phyloP scores from a whole-genome alignment of 2,888 invertebrate genomes.

The Heliothis peltigera region DNA sequence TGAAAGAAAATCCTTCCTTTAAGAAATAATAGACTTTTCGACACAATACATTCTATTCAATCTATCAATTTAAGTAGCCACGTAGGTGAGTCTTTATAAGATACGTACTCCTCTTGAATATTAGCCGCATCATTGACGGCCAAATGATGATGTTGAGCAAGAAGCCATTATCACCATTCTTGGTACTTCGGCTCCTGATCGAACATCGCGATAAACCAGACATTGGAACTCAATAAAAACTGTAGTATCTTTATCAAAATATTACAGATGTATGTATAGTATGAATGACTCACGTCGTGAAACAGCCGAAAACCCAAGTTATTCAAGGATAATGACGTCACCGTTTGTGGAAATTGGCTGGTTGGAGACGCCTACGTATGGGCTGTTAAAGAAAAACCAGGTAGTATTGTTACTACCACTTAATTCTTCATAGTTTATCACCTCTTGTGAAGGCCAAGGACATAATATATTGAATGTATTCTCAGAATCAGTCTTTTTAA shows the following conservation, averaged over 20 bases:
- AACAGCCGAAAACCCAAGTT: slow-evolving; percentile 45
- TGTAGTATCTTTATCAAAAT: slow-evolving; percentile 29
- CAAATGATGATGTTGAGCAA: slow-evolving; percentile 19
- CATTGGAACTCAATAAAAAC: slow-evolving; percentile 40
- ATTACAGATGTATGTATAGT: slow-evolving; percentile 13
- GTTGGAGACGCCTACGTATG: slow-evolving; percentile 19
- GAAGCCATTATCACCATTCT: slow-evolving; percentile 15
- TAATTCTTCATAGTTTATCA: neutral
- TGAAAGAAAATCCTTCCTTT: too few species aligned
- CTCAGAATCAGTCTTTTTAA: neutral
- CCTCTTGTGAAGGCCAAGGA: neutral
- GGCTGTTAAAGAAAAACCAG: slow-evolving; percentile 17
- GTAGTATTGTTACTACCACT: neutral
- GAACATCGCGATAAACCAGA: slow-evolving; percentile 25
- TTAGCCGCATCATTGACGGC: neutral
- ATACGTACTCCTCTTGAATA: too few species aligned
- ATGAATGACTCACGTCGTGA: slow-evolving; percentile 39
- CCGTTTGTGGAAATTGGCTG: slow-evolving; percentile 40
- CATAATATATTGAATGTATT: neutral
- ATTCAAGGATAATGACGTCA: slow-evolving; percentile 40
- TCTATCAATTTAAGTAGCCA: neutral
- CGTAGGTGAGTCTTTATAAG: too few species aligned
- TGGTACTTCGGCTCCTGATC: slow-evolving; percentile 26
- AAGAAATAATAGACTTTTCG: too few species aligned
- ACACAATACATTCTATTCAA: neutral